phyloP scores from a whole-genome alignment of 2,113 vertebrate species.

The Cisticola juncidis region DNA sequence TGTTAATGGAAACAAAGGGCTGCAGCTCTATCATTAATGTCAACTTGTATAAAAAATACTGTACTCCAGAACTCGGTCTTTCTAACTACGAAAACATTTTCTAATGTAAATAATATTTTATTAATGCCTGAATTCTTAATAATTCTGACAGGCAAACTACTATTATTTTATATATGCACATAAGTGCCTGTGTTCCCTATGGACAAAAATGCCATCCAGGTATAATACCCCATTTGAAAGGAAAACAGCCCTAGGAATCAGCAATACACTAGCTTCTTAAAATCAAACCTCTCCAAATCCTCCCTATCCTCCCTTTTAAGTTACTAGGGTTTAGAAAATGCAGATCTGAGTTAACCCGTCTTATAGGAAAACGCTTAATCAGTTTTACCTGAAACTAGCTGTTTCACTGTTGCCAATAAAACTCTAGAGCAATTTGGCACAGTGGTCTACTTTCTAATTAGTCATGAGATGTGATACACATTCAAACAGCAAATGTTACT shows the following conservation, averaged over 20 bases:
- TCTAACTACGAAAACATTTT: slow-evolving; percentile 46
- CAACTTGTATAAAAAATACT: slow-evolving; percentile 43
- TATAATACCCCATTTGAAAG: slow-evolving; percentile 25
- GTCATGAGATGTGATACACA: neutral
- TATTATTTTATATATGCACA: neutral
- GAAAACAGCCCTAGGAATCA: slow-evolving; percentile 24
- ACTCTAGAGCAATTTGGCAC: neutral
- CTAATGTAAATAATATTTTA: slow-evolving; percentile 59
- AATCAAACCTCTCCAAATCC: slow-evolving; percentile 43
- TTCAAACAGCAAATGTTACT: neutral
- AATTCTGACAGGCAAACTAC: slow-evolving; percentile 46
- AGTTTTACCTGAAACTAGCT: neutral
- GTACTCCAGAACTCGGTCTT: slow-evolving; percentile 22
- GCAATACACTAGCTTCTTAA: neutral
- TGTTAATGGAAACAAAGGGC: slow-evolving; percentile 41
- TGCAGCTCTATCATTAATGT: slow-evolving; percentile 48
- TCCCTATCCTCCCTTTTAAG: slow-evolving; percentile 32
- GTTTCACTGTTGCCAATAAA: neutral
- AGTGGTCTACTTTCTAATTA: neutral
- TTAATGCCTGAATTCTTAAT: slow-evolving; percentile 52
- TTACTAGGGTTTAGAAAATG: slow-evolving; percentile 35
- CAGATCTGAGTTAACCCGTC: neutral
- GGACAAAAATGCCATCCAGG: slow-evolving; percentile 17
- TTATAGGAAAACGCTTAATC: neutral
- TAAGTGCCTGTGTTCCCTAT: neutral